phyloP scores from a whole-genome alignment of 2,888 invertebrate species.

The Deilephila porcellus region DNA sequence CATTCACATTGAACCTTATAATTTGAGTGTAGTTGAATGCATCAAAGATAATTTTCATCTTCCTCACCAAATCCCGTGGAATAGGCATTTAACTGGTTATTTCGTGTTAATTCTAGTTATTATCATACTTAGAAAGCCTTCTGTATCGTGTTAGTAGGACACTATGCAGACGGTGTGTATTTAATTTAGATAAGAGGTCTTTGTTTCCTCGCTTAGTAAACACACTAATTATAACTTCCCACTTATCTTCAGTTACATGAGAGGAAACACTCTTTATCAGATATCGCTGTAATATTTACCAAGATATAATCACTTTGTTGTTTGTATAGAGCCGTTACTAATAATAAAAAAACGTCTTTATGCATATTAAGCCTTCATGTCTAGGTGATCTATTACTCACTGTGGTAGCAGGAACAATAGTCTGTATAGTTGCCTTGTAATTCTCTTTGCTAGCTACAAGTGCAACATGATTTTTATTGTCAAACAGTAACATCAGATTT shows the following conservation, averaged over 20 bases:
- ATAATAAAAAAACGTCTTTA: background rate
- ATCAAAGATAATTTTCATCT: too few relatives aligned
- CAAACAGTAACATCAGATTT: too few relatives aligned
- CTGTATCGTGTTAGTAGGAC: background rate
- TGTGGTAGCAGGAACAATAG: too few relatives aligned
- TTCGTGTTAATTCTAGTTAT: background rate
- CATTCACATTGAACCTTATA: too few relatives aligned
- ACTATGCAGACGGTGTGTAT: slow-evolving; percentile 1
- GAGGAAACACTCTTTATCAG: slow-evolving; percentile 18
- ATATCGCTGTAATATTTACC: slow-evolving; percentile 4
- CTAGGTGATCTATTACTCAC: too few relatives aligned
- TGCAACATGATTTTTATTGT: too few relatives aligned
- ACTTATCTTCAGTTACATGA: slow-evolving; percentile 14
- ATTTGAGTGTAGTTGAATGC: too few relatives aligned
- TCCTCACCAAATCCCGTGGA: background rate
- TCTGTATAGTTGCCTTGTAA: too few relatives aligned
- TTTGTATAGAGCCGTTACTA: background rate
- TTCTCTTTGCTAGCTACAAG: too few relatives aligned
- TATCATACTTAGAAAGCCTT: background rate
- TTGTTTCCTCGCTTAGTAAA: slow-evolving; percentile 22
- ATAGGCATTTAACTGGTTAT: background rate
- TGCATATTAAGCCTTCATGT: too few relatives aligned
- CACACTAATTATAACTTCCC: slow-evolving; percentile 13
- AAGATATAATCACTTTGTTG: background rate
- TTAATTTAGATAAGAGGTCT: slow-evolving; percentile 25